Conservation (phyloP, 2,797 vertebrate species). For the Amphiprion clarkii region DNA sequence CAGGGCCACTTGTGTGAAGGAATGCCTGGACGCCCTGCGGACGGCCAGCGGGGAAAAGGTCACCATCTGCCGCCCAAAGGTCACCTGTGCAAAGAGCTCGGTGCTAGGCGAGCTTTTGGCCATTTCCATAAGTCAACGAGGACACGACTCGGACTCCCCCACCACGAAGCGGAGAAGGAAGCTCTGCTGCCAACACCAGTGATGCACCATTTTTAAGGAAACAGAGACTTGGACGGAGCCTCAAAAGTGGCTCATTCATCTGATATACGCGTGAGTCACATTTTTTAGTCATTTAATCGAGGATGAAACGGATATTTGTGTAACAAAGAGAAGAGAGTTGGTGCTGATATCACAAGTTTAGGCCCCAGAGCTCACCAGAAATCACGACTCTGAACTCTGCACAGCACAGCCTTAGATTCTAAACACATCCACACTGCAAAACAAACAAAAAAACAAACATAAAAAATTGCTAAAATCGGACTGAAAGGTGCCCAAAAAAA, state of each 20-base stretch:
- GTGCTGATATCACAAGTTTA: too few species aligned
- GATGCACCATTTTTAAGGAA: constrained; percentile 2
- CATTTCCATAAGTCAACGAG: constrained; percentile 34
- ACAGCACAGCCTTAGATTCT: too few species aligned
- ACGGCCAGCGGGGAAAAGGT: constrained; percentile 65
- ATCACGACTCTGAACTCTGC: too few species aligned
- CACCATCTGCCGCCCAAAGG: constrained; percentile 81
- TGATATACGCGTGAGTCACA: background rate
- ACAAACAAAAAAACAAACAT: too few species aligned
- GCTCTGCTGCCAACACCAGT: constrained; percentile 1
- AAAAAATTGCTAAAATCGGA: too few species aligned
- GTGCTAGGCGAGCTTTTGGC: constrained; percentile 36
- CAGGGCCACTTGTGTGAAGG: constrained; percentile 71
- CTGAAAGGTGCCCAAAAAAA: too few species aligned
- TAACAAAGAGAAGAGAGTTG: too few species aligned
- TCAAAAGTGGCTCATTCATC: background rate
- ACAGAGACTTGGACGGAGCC: background rate
- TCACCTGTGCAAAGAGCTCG: constrained; percentile 56
- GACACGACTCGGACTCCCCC: constrained; percentile 15
- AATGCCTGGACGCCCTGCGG: constrained; percentile 75
- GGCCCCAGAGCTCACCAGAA: too few species aligned
- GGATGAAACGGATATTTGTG: too few species aligned
- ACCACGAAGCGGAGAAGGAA: constrained; percentile 10
- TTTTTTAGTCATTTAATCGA: too few species aligned
- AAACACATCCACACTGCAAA: too few species aligned